Base-by-base conservation (phyloP, 2,888 invertebrate genomes). In the Megalurothrips usitatus region DNA sequence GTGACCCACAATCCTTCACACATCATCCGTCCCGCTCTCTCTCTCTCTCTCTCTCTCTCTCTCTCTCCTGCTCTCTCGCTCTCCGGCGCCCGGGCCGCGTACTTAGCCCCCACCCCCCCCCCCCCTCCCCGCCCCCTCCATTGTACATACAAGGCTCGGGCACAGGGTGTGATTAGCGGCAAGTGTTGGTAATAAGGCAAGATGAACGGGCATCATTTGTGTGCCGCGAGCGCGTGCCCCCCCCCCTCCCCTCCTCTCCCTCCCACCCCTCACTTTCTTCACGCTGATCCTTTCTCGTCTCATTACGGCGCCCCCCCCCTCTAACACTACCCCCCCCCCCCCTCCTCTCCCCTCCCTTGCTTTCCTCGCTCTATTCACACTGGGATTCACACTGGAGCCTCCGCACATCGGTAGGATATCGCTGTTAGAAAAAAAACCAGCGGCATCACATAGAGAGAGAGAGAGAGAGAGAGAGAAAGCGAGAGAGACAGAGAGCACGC, bases 141-240 rank as follows among this genome's bases (percentile, higher is more conserved):
- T 23, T n/a, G 52, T 23, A 75, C 68, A 26, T 23, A 75, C 68
- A 75, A 75, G 68, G 68, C 68, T 26, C 8, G 68, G 23, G 26
- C 19, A 19, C 58, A 14, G 68, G 68, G 23, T 12, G 26, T 75
- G 23, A 75, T 75, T 75, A 75, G 68, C 68, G 68, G 68, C 68
- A 75, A 75, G 68, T 75, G 68, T 75, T 75, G 68, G 68, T 75
- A 75, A 75, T 75, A 75, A 75, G 68, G 68, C 68, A 75, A 75
- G 68, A 75, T 26, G 68, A 23, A 75, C 68, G 68, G 26, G 26
- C 68, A 26, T 75, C 68, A 75, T 75, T 75, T 75, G 68, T 75
- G 68, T 75, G 68, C 11, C 14, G 14, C 19, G 58, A 58, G 19
- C 58, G 17, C 58, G 58, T 58, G 14, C 58, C 17, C 19, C 19